These are phyloP conservation scores for Pomacea canaliculata DNA, from an alignment of 2,888 invertebrate species.

Conservation along the genomic window DNA sequence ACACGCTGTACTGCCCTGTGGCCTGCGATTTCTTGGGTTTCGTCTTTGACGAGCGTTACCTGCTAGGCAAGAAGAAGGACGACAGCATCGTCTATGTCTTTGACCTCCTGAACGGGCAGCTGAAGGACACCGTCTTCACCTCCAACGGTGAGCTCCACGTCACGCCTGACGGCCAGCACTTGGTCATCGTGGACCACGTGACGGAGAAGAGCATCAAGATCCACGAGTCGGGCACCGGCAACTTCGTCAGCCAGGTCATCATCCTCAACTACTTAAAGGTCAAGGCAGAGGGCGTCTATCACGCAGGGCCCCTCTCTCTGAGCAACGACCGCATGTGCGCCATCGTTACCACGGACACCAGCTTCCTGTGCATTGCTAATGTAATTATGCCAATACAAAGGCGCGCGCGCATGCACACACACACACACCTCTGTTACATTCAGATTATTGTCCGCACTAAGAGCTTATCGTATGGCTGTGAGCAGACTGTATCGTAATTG, in stretches of 20 bases:
- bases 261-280: conserved; percentile 62
- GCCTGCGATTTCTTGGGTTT: conserved; percentile 50
- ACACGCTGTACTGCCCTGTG: conserved; percentile 46
- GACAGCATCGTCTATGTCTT: conserved; percentile 52
- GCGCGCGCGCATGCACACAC: too few relatives aligned
- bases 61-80: conserved; percentile 56
- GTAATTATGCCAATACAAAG: conserved; percentile 23
- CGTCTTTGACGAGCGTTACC: conserved; percentile 45
- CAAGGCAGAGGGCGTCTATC: conserved; percentile 57
- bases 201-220: conserved; percentile 65
- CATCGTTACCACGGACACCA: conserved; percentile 60
- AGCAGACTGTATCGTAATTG: too few relatives aligned
- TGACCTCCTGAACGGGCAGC: conserved; percentile 60
- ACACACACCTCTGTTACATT: too few relatives aligned
- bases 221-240: conserved; percentile 59
- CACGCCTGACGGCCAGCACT: conserved; percentile 56
- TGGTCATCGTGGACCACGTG: conserved; percentile 63
- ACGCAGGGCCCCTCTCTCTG: conserved; percentile 51
- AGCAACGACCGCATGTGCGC: conserved; percentile 59
- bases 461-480: too few relatives aligned
- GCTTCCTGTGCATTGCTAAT: conserved; percentile 64
- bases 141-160: conserved; percentile 64
- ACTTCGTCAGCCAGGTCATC: conserved; percentile 65
- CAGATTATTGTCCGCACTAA: too few relatives aligned
- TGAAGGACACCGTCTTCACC: conserved; percentile 50